Conservation (phyloP, 2,113 vertebrate genomes). For the Microcebus lehilahytsara region DNA sequence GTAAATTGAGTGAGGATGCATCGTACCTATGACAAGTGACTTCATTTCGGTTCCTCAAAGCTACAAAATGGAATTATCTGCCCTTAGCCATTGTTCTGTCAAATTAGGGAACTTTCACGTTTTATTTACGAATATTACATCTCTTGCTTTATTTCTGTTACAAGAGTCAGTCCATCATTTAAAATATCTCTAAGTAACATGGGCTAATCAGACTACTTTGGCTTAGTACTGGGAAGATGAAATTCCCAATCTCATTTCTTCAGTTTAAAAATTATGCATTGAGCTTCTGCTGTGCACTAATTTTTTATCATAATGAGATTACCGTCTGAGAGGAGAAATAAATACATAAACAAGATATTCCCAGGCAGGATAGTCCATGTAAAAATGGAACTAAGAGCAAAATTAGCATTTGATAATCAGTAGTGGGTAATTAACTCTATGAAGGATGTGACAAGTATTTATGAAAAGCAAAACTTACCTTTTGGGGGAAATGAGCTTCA, state of each 20-base stretch:
- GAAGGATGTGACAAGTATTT: background rate
- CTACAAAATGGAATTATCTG: conserved; percentile 9
- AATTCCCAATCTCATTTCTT: background rate
- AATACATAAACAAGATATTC: background rate
- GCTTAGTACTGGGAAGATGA: background rate
- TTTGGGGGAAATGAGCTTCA: background rate
- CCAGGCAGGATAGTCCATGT: background rate
- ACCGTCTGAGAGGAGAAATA: background rate
- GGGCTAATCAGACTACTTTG: background rate
- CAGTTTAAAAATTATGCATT: background rate
- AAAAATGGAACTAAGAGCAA: background rate
- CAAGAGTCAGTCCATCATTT: background rate
- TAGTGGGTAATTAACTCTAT: background rate
- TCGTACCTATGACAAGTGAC: background rate
- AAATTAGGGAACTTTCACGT: background rate
- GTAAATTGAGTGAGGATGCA: conserved; percentile 8
- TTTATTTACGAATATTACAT: background rate
- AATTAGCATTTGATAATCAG: background rate
- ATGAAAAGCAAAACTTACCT: background rate
- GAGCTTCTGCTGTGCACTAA: background rate
- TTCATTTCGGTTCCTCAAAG: conserved; percentile 8
- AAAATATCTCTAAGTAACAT: background rate
- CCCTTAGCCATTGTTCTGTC: background rate
- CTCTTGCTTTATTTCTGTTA: background rate
- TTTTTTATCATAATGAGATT: conserved; percentile 2